Conservation (phyloP, 1,140 invertebrate species). For the Trachymyrmex cornetzi region DNA sequence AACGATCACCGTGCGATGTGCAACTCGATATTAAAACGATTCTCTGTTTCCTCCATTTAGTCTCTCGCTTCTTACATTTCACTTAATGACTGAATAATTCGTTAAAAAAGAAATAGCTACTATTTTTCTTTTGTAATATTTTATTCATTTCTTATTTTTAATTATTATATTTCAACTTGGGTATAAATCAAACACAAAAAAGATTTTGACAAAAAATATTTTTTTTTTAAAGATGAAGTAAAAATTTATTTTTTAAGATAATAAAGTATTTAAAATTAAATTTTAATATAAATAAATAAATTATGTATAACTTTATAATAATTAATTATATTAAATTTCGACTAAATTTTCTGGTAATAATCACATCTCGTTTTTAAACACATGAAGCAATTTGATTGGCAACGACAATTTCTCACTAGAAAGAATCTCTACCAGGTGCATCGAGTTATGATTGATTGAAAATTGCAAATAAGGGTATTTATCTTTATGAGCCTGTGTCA, state of each 20-base stretch:
- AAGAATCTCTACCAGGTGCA: background rate
- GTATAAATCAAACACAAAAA: background rate
- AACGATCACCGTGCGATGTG: background rate
- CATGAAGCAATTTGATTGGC: background rate
- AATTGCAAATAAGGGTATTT: slow-evolving; percentile 28
- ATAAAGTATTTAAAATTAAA: no score
- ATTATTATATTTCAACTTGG: background rate
- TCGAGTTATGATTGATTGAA: slow-evolving; percentile 13
- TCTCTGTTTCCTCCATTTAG: background rate
- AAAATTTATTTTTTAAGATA: background rate
- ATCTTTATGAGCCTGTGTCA: background rate
- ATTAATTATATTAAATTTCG: background rate
- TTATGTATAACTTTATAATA: background rate
- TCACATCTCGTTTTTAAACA: background rate
- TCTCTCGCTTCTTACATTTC: background rate
- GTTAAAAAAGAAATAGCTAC: background rate
- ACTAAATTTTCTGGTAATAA: background rate
- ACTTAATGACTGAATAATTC: background rate
- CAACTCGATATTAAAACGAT: background rate
- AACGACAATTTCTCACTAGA: background rate
- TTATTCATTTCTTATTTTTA: background rate
- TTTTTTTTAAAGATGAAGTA: background rate
- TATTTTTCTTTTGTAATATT: background rate
- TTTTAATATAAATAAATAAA: no score
- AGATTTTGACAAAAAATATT: background rate